Base-by-base conservation (phyloP, 1,140 invertebrate genomes). In the Tetragnatha versicolor region DNA sequence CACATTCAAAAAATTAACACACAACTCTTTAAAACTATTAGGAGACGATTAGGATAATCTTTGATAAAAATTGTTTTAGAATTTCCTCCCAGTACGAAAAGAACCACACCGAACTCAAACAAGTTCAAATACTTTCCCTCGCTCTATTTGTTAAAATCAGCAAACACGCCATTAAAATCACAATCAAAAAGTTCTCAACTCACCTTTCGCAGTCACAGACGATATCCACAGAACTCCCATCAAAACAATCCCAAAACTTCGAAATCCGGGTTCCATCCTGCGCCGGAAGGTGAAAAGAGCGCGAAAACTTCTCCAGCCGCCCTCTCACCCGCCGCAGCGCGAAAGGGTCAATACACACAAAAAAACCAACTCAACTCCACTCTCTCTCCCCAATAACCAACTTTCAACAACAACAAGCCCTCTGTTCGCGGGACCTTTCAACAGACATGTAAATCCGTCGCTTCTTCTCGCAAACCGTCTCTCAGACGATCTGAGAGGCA, bases 391-490 rank as follows among this genome's bases (percentile, higher is more conserved):
- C 55, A 17, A n/a, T n/a, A 58, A 17, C 10, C 22, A 25, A 55
- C 29, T 33, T 14, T 58, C 31, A 58, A 58, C 55, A 58, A 58
- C 55, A 58, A 58, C 31, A 58, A 58, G 55, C 55, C 55, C 55
- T 58, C 55, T 58, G 29, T 58, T 31, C 55, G 55, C 35, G 14
- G 29, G 35, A 33, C 31, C 17, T 31, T 31, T 33, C 29, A 58
- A 31, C 55, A 58, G 55, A 58, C 55, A 31, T 14, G 27, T 20
- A 31, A 31, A 58, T 31, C n/a, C n/a, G n/a, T n/a, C n/a, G n/a
- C n/a, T n/a, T n/a, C n/a, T 58, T 29, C 31, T n/a, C 55, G 27
- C 31, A 58, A 58, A 58, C 35, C 55, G 55, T 58, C 55, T 58
- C 5, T 53, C 29, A 31, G 55, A n/a, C 31, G 29, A 31, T 29